Evolutionary conservation across 1,140 invertebrate species (phyloP).

Genomic region (Drosophila miranda): DNA sequence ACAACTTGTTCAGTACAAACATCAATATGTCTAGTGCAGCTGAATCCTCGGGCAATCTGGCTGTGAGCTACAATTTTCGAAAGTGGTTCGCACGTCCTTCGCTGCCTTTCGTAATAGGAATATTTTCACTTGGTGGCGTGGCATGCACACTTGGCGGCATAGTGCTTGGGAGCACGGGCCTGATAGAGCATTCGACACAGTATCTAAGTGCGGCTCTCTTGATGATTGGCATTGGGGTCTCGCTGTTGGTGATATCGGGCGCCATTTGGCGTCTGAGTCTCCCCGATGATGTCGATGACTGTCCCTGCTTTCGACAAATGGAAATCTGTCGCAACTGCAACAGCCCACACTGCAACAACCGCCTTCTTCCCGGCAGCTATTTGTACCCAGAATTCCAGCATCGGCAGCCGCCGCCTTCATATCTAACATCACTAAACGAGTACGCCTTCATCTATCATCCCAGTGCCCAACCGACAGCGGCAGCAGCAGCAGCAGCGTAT

Average conservation of each 20-base stretch:
- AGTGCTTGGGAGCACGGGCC: slow-evolving; percentile 74
- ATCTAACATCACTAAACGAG: slow-evolving; percentile 75
- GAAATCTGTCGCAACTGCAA: slow-evolving; percentile 77
- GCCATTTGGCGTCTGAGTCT: slow-evolving; percentile 75
- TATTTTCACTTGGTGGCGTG: slow-evolving; percentile 75
- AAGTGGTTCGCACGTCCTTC: slow-evolving; percentile 78
- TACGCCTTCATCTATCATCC: slow-evolving; percentile 70
- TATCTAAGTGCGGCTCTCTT: slow-evolving; percentile 76
- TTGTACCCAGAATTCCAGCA: slow-evolving; percentile 78
- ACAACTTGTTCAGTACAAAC: slow-evolving; percentile 17
- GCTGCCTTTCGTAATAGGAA: slow-evolving; percentile 78
- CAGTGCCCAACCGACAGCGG: slow-evolving; percentile 34
- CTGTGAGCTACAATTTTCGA: slow-evolving; percentile 34
- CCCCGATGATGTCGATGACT: slow-evolving; percentile 71
- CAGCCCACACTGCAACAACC: slow-evolving; percentile 73
- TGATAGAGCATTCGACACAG: slow-evolving; percentile 78
- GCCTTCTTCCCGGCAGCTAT: slow-evolving; percentile 58
- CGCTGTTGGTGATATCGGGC: slow-evolving; percentile 73
- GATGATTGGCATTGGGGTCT: slow-evolving; percentile 80
- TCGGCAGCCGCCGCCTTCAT: slow-evolving; percentile 76
- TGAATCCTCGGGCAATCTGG: slow-evolving; percentile 17
- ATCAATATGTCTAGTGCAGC: slow-evolving; percentile 20
- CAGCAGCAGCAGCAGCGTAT: slow-evolving; percentile 32
- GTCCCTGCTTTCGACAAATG: slow-evolving; percentile 68
- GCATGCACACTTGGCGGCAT: slow-evolving; percentile 78